phyloP scores from a whole-genome alignment of 1,140 invertebrate species.

The Palaemon carinicauda region DNA sequence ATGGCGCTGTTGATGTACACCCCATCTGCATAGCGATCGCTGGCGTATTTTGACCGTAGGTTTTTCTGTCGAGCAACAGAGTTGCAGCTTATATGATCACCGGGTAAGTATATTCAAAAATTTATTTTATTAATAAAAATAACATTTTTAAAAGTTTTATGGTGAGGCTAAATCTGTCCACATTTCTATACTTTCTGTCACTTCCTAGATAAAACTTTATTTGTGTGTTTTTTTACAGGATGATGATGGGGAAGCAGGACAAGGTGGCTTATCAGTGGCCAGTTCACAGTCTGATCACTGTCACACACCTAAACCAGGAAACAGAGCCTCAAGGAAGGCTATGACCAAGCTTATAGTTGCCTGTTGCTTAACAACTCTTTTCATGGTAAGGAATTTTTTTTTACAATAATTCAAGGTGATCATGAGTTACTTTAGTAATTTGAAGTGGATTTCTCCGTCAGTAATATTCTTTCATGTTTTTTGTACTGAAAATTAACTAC shows the following conservation, averaged over 20 bases:
- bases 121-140: too few relatives aligned
- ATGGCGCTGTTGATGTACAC: too few relatives aligned
- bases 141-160: too few relatives aligned
- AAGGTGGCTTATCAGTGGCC: not conserved
- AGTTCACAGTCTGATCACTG: slow-evolving; percentile 39
- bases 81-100: too few relatives aligned
- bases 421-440: not conserved
- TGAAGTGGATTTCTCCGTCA: not conserved
- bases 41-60: too few relatives aligned
- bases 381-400: slow-evolving; percentile 34
- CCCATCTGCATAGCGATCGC: too few relatives aligned
- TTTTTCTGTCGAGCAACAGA: too few relatives aligned
- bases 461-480: not conserved
- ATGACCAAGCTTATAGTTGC: slow-evolving; percentile 49
- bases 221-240: not conserved
- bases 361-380: slow-evolving; percentile 39
- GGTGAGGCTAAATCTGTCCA: too few relatives aligned
- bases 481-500: not conserved
- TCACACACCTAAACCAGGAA: slow-evolving; percentile 18
- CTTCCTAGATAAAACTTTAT: too few relatives aligned
- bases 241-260: slow-evolving; percentile 28
- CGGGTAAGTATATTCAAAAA: too few relatives aligned
- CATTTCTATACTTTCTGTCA: too few relatives aligned
- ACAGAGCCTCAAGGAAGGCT: slow-evolving; percentile 17
- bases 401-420: not conserved